Base-by-base conservation (phyloP, 2,888 invertebrate species). In the Nomada ruficornis region DNA sequence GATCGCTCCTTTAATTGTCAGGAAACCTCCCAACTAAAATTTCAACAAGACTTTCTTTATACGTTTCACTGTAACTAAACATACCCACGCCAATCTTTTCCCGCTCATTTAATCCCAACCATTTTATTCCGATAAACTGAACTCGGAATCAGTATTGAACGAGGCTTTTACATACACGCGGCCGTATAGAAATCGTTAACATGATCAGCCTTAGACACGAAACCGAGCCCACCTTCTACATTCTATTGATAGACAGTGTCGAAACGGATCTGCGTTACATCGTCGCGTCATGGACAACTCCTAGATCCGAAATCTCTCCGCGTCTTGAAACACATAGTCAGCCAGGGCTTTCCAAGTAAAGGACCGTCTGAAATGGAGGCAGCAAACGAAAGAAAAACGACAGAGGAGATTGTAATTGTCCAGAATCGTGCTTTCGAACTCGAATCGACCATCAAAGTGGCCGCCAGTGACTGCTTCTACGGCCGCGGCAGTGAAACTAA, bases 331-430 rank as follows among this genome's bases (percentile, higher is more conserved):
- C 47, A 2, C 10, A 13, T 47, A 11, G 47, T 2, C 47, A 13
- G 13, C 11, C 55, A 59, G 44, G 23, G 23, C 70, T 80, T 74
- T 65, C 54, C 62, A 68, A 62, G 52, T 71, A 60, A 20, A 36
- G 36, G 23, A 44, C 50, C 0, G 5, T 15, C 47, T 20, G 47
- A 63, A 44, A 23, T 13, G 3, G 18, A 5, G 23, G 15, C 11
- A 13, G 23, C 36, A 7, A 36, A 36, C 5, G 10, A 15, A 29
- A 57, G 18, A n/a, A 42, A 63, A 63, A 60, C 4, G 26, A 54
- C 18, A n/a, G 59, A 64, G 26, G 63, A 50, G 63, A 71, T 57
- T 54, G 63, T 76, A 63, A 76, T 76, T 57, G 36, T 47, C 54
- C 62, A 50, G 47, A 11, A 36, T 55, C 63, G 65, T 60, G 60